These are phyloP conservation scores for Uropetala carovei DNA, from an alignment of 2,888 invertebrate species.

Conservation along the genomic window DNA sequence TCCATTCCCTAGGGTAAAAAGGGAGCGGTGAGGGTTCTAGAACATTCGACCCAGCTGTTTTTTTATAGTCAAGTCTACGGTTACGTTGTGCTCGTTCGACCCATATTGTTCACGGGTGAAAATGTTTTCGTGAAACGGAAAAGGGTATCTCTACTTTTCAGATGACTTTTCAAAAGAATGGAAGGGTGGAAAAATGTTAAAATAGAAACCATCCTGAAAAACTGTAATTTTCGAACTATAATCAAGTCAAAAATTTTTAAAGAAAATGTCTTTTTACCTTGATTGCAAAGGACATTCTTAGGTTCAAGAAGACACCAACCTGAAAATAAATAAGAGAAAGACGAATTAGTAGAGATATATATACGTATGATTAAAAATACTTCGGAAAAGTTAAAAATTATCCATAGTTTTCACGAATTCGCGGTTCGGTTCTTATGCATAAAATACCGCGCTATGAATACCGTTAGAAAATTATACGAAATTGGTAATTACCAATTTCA, in stretches of 20 bases:
- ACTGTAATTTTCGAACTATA: background rate
- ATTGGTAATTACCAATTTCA: no score
- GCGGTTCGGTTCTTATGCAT: no score
- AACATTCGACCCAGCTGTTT: constrained; percentile 15
- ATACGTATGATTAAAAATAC: no score
- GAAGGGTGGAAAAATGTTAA: background rate
- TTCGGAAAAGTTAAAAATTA: no score
- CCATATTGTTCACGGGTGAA: background rate
- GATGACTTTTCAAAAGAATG: background rate
- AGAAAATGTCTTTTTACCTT: background rate
- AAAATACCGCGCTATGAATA: no score
- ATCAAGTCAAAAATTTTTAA: background rate
- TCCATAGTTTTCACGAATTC: no score
- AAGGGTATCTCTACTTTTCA: background rate
- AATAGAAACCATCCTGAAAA: background rate
- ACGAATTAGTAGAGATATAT: no score
- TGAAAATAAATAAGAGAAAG: background rate
- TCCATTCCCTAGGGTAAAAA: background rate
- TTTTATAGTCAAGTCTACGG: background rate
- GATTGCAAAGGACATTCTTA: background rate
- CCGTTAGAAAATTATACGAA: no score
- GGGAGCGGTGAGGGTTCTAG: background rate
- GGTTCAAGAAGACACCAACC: background rate
- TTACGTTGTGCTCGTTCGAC: background rate
- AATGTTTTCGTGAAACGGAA: constrained; percentile 4